Percentiles rank a stretch among this genome's conserved stretches.
These are phyloP conservation scores for Xiphydria camelus DNA, from an alignment of 2,888 invertebrate genomes.

Conservation along the genomic window DNA sequence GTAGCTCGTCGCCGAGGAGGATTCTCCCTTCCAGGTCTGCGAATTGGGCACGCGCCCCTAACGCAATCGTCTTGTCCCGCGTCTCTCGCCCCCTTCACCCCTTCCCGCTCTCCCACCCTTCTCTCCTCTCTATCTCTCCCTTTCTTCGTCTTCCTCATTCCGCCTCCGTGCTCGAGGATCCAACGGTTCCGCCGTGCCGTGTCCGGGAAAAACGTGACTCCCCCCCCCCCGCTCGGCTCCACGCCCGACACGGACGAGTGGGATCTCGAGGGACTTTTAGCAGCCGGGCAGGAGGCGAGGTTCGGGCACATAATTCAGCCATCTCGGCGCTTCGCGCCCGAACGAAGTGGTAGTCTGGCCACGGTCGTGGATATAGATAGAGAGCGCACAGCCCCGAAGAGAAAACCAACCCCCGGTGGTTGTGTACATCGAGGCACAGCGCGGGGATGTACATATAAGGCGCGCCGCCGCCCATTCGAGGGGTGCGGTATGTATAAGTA, in stretches of 20 bases:
- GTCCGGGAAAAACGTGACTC: slow-evolving; percentile 30
- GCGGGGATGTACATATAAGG: too few species aligned
- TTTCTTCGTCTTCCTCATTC: not conserved
- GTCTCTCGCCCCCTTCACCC: slow-evolving; percentile 4
- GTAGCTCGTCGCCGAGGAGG: too few species aligned
- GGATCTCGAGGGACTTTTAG: slow-evolving; percentile 25
- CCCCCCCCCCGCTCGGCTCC: not conserved
- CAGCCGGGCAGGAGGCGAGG: slow-evolving; percentile 15
- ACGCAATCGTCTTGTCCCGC: slow-evolving; percentile 25
- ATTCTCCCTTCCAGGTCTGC: slow-evolving; percentile 18
- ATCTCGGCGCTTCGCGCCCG: slow-evolving; percentile 12
- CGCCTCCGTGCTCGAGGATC: slow-evolving; percentile 5
- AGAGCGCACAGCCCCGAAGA: too few species aligned
- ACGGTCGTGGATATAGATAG: too few species aligned
- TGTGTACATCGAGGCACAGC: too few species aligned
- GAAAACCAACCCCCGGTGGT: too few species aligned
- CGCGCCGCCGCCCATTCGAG: too few species aligned
- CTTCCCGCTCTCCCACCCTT: slow-evolving; percentile 10
- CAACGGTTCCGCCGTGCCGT: slow-evolving; percentile 9
- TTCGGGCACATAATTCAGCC: slow-evolving; percentile 26
- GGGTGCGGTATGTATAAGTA: too few species aligned
- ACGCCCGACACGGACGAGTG: slow-evolving; percentile 13
- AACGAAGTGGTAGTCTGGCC: too few species aligned
- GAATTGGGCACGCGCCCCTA: slow-evolving; percentile 28
- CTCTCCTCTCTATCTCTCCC: slow-evolving; percentile 3